These are phyloP conservation scores for Cheilosia vernalis DNA, from an alignment of 2,888 invertebrate genomes.

Conservation along the genomic window DNA sequence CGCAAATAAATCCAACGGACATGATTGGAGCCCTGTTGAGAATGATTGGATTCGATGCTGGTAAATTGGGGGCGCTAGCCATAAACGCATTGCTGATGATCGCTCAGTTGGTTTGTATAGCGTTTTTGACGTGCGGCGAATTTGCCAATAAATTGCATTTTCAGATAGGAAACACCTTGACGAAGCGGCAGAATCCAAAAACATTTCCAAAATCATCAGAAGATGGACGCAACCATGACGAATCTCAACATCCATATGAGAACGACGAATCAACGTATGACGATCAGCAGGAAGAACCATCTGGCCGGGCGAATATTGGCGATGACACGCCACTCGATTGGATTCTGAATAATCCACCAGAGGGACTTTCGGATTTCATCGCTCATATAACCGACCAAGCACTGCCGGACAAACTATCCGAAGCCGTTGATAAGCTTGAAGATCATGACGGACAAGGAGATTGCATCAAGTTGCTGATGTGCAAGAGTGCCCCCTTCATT, in stretches of 20 bases:
- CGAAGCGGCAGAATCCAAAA: constrained; percentile 59
- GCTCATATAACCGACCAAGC: constrained; percentile 86
- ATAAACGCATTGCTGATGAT: constrained; percentile 92
- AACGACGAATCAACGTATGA: constrained; percentile 59
- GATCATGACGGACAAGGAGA: constrained; percentile 86
- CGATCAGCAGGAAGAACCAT: constrained; percentile 76
- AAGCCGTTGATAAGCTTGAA: constrained; percentile 85
- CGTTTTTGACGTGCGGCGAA: neutral
- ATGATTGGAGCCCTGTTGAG: constrained; percentile 85
- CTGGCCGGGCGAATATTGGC: constrained; percentile 76
- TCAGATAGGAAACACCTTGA: constrained; percentile 80
- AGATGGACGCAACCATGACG: constrained; percentile 38
- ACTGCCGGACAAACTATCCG: constrained; percentile 86
- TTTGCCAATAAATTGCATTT: neutral
- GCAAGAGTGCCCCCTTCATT: constrained; percentile 91
- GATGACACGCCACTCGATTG: constrained; percentile 85
- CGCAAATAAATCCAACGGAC: constrained; percentile 54
- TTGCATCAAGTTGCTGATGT: constrained; percentile 89
- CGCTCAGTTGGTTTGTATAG: constrained; percentile 90
- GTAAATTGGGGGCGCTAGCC: constrained; percentile 91
- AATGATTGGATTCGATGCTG: constrained; percentile 90
- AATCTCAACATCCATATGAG: constrained; percentile 28
- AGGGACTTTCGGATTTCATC: constrained; percentile 85
- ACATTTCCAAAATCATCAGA: constrained; percentile 45
- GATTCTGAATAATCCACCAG: constrained; percentile 87